Evolutionary conservation across 2,888 invertebrate genomes (phyloP), one percentile per base, ranked within the genome.

Genomic region (Eledona agricola): DNA sequence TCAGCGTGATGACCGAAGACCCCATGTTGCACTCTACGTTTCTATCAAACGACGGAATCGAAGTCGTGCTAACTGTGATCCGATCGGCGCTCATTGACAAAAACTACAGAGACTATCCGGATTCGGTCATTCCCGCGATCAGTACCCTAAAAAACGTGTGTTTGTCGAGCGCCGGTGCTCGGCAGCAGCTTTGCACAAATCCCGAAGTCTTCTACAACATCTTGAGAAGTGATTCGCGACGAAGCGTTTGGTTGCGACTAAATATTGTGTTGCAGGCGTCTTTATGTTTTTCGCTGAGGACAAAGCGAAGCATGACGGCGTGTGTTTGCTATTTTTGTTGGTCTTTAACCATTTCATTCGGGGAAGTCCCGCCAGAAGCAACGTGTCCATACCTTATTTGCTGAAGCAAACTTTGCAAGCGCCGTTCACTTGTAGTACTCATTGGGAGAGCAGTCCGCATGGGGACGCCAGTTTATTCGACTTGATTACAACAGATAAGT

Each of bases 1-100:
- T 87, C 10, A 81, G 84, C 12, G 85, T 86, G 0, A 82, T 88
- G 81, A 71, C 86, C 68, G 80, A 86, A 5, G 86, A 87, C 63
- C 77, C 76, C 23, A 79, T 82, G 10, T 65, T 84, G 19, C 88
- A 87, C 60, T 80, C 81, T 15, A 69, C 79, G 0, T 87, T 88
- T 65, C 51, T 86, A 7, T 79, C 81, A 34, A 75, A 78, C 32
- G 78, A 80, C 51, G 87, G 87, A 0, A 55, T 87, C 5, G 73
- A 77, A 37, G 65, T 83, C 28, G 64, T 82, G 19, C 62, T 78
- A 12, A 74, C 81, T 32, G 73, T 79, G 35, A 78, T 83, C 64
- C 70, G 74, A 43, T 75, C 71, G 54, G 75, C 80, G 1, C 60
- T 74, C 66, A 70, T 72, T 17, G 79, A 80, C 56, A 73, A 75